Base-by-base conservation (phyloP, 2,888 invertebrate genomes). In the Drosophila anceps region DNA sequence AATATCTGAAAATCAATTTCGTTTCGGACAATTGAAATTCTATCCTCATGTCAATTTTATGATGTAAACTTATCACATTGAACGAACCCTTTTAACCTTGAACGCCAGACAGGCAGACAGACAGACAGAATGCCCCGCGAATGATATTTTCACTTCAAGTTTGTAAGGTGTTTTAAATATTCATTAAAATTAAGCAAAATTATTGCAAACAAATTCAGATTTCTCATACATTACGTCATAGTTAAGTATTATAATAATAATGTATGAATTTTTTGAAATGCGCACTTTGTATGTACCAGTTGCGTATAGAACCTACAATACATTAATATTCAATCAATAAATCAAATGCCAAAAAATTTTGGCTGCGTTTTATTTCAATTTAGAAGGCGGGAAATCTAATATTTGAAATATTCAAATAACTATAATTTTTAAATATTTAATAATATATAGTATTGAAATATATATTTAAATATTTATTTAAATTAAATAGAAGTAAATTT, bases 321-420 rank as follows among this genome's bases (percentile, higher is more conserved):
- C 86, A 81, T 74, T 87, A 88, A 74, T 84, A 84, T 84, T 88
- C 84, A 85, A 88, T 86, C 86, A 84, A 84, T 84, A 84, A 88
- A 84, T 84, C 84, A 88, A 84, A 88, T 84, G 84, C 84, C 88
- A 84, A 84, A 76, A 76, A 41, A 46, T 31, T n/a, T 24, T 24
- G 48, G 20, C 15, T 37, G n/a, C 20, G 18, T 55, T 60, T 61
- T n/a, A 4, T n/a, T 61, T 58, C 18, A 3, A 8, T 15, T 33
- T 46, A 18, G 10, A 12, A 27, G 15, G 6, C 15, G 37, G n/a
- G n/a, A n/a, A n/a, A n/a, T n/a, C n/a, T n/a, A n/a, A n/a, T n/a
- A n/a, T n/a, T n/a, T n/a, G n/a, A n/a, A n/a, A n/a, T n/a, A n/a
- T n/a, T n/a, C n/a, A n/a, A n/a, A n/a, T n/a, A n/a, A n/a, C n/a